Conservation (phyloP, 2,797 vertebrate genomes). For the Labeo calbasu region DNA sequence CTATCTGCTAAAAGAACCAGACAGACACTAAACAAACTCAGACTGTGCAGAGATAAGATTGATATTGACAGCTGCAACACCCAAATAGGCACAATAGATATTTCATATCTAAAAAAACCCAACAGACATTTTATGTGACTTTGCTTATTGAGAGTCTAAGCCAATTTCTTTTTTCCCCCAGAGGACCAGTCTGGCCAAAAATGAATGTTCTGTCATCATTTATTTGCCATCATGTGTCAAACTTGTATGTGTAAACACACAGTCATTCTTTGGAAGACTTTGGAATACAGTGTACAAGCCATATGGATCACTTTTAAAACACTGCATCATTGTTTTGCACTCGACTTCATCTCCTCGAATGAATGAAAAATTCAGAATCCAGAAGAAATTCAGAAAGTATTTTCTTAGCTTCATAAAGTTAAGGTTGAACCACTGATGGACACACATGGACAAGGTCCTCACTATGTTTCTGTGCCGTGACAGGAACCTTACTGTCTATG, state of each 20-base stretch:
- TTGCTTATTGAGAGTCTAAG: slow-evolving; percentile 21
- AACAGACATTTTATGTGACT: slow-evolving; percentile 8
- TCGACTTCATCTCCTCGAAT: not conserved
- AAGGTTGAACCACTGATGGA: no score
- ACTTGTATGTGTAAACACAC: not conserved
- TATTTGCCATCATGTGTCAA: not conserved
- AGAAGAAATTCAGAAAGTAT: no score
- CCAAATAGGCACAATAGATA: slow-evolving; percentile 5
- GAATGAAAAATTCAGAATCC: not conserved
- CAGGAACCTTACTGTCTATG: no score
- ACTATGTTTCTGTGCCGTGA: no score
- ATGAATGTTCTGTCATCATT: not conserved
- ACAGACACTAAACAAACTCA: slow-evolving; percentile 23
- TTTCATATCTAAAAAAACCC: slow-evolving; percentile 13
- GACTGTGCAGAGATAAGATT: slow-evolving; percentile 26
- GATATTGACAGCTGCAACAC: slow-evolving; percentile 20
- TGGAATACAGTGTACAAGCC: not conserved
- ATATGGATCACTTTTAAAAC: not conserved
- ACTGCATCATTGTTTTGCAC: not conserved
- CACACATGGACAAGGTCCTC: no score
- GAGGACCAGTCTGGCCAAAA: slow-evolving; percentile 1
- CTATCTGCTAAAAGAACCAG: slow-evolving; percentile 18
- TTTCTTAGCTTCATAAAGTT: no score
- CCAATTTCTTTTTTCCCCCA: not conserved
- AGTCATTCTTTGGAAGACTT: not conserved